These are phyloP conservation scores for Neosilurus mollespiculum DNA, from an alignment of 2,797 vertebrate species.

Conservation along the genomic window DNA sequence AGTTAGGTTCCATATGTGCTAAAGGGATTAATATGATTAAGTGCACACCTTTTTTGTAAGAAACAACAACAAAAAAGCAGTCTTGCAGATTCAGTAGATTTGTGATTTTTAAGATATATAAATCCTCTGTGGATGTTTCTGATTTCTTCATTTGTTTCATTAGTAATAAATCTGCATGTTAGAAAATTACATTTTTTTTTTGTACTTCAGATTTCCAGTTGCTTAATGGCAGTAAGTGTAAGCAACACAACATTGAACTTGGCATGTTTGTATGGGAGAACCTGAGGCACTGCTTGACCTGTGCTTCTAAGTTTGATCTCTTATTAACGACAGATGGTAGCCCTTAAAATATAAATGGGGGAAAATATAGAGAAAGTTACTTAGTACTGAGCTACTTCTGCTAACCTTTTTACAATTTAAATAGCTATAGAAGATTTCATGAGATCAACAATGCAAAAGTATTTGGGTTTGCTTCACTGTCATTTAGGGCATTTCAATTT, in stretches of 20 bases:
- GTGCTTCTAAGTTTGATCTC: slow-evolving; percentile 14
- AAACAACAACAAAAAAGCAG: background rate
- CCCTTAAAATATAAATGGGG: slow-evolving; percentile 15
- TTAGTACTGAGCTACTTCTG: background rate
- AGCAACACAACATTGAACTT: background rate
- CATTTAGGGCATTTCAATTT: background rate
- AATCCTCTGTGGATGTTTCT: background rate
- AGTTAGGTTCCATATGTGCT: background rate
- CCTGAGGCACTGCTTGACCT: background rate
- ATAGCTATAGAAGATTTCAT: background rate
- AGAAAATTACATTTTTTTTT: background rate
- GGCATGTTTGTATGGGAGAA: slow-evolving; percentile 9
- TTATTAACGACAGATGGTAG: slow-evolving; percentile 33
- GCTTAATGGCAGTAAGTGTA: background rate
- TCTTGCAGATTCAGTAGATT: slow-evolving; percentile 1
- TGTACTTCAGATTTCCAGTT: slow-evolving; percentile 3
- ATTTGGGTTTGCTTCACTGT: background rate
- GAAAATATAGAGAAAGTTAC: slow-evolving; percentile 1
- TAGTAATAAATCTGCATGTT: background rate
- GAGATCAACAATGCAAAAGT: background rate
- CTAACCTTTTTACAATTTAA: slow-evolving; percentile 4
- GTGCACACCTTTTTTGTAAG: background rate
- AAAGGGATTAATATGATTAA: slow-evolving; percentile 14
- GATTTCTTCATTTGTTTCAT: slow-evolving; percentile 2
- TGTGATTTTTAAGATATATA: background rate